phyloP scores from a whole-genome alignment of 2,888 invertebrate species.

The Paralinhomoeus sp. region DNA sequence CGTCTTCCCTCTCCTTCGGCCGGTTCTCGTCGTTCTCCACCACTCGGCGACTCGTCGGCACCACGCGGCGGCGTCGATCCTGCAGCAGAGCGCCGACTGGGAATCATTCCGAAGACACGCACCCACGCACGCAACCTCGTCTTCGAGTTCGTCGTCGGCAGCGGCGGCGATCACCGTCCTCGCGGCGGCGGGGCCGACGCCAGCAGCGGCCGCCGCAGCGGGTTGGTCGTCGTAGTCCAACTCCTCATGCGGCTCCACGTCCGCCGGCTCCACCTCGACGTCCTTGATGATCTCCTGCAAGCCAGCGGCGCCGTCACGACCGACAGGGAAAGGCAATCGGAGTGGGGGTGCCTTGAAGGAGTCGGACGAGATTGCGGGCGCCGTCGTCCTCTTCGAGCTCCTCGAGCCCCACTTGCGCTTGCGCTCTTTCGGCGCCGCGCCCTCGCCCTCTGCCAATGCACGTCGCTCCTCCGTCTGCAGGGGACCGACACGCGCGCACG shows the following conservation, averaged over 20 bases:
- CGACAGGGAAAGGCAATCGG: not conserved
- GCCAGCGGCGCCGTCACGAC: not conserved
- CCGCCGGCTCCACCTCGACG: not conserved
- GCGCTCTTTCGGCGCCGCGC: not conserved
- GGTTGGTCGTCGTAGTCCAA: conserved; percentile 4
- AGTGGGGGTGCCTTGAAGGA: not conserved
- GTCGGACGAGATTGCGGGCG: conserved; percentile 1
- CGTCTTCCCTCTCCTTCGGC: no score
- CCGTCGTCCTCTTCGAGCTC: conserved; percentile 6
- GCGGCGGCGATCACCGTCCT: no score
- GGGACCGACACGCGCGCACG: no score
- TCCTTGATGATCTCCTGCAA: not conserved
- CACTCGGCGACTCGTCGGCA: no score
- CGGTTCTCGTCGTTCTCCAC: no score
- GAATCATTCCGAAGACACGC: not conserved
- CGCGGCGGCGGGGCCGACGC: no score
- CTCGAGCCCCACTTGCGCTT: conserved; percentile 25
- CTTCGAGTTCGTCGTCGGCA: not conserved
- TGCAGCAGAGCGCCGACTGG: no score
- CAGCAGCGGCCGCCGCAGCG: not conserved
- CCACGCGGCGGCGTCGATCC: no score
- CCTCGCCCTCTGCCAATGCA: no score
- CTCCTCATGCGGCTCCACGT: not conserved
- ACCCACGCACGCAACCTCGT: not conserved
- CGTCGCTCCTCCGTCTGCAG: no score